Evolutionary conservation across 1,140 invertebrate species (phyloP).

Genomic region (Galleria mellonella): DNA sequence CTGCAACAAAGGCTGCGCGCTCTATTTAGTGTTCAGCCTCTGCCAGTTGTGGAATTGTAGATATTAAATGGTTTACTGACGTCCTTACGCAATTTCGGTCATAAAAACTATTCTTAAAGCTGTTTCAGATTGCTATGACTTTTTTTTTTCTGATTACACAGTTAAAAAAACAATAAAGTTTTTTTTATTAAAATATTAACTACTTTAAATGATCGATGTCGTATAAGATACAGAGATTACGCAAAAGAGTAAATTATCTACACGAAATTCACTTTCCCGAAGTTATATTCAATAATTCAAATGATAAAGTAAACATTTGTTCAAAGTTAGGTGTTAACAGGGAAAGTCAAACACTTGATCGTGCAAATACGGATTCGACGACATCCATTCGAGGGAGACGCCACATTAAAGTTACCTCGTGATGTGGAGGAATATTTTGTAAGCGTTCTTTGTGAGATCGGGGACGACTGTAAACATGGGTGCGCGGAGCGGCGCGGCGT

Average conservation of each 20-base stretch:
- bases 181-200: too few relatives aligned
- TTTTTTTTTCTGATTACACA: too few relatives aligned
- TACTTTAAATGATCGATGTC: too few relatives aligned
- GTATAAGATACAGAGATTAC: too few relatives aligned
- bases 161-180: too few relatives aligned
- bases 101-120: too few relatives aligned
- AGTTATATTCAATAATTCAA: conserved; percentile 15
- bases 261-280: not conserved
- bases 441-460: conserved; percentile 46
- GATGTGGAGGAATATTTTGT: conserved; percentile 41
- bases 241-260: too few relatives aligned
- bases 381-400: conserved; percentile 31
- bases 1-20: conserved; percentile 50
- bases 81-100: too few relatives aligned
- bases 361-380: conserved; percentile 40
- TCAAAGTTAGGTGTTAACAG: conserved; percentile 19
- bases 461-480: conserved; percentile 58
- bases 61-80: conserved; percentile 20
- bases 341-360: conserved; percentile 38
- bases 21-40: conserved; percentile 49
- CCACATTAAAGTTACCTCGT: conserved; percentile 25
- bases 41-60: conserved; percentile 28
- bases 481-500: conserved; percentile 31
- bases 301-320: conserved; percentile 23
- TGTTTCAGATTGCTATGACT: too few relatives aligned